Base-by-base conservation (phyloP, 2,113 vertebrate species). In the Mus musculus region DNA sequence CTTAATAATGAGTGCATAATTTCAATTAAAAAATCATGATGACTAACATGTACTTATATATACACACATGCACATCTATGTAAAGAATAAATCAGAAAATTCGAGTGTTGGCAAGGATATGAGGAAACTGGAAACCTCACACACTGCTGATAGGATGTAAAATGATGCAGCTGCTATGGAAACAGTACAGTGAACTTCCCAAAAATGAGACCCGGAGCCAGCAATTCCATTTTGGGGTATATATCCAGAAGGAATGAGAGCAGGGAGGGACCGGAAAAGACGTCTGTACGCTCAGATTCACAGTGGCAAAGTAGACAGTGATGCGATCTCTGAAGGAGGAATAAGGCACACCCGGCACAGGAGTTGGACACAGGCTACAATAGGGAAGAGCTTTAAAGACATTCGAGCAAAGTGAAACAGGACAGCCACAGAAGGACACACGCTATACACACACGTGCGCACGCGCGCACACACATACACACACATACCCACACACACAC, bases 1-100 rank as follows among this genome's bases (percentile, higher is more conserved):
- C 76, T 81, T 89, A 86, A 80, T 95, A 76, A 92, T 77, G 81
- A 97, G 69, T 86, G 69, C 96, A 20, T 28, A 93, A 82, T 59
- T 91, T 82, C 93, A 94, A 91, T n/a, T 87, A 80, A 96, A 80
- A 80, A 61, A 30, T 39, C 49, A 39, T 73, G 52, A 88, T 42
- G 16, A 75, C 22, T 75, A 75, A 42, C 5, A 59, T 11, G 52
- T 28, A 72, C 7, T 71, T 52, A 82, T 52, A 14, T 46, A 69
- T 10, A 16, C 4, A 59, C 5, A 49, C 36, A 56, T 11, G 26
- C n/a, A 61, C 26, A 89, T 33, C 20, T 14, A 89, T 59, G n/a
- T 75, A 33, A 92, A 88, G 59, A 75, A 94, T 67, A 52, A 63
- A 80, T 22, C 36, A 94, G 63, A 88, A 93, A 77, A 87, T 69